phyloP scores from a whole-genome alignment of 1,140 invertebrate species.

The Drosophila teissieri region DNA sequence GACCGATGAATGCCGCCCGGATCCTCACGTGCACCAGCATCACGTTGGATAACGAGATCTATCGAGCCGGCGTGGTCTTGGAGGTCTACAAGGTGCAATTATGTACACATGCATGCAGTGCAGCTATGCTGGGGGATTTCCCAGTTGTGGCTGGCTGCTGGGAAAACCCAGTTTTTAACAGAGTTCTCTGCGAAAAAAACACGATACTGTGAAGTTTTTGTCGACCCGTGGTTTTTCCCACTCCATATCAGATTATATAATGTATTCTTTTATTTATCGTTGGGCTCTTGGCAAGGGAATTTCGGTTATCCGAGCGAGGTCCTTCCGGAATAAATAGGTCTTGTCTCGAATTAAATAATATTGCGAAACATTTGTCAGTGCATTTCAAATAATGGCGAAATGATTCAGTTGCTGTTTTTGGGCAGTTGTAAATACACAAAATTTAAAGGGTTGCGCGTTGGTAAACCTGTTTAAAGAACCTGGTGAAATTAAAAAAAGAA shows the following conservation, averaged over 20 bases:
- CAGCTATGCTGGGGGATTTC: conserved; percentile 35
- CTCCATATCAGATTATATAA: neutral
- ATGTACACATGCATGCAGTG: conserved; percentile 2
- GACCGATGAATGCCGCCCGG: neutral
- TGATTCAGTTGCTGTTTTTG: neutral
- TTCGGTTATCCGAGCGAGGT: neutral
- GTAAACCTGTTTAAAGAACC: conserved; percentile 12
- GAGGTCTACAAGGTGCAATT: conserved; percentile 1
- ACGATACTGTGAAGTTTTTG: conserved; percentile 1
- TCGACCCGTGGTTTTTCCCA: conserved; percentile 6
- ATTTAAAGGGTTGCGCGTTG: conserved; percentile 1
- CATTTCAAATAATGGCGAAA: conserved; percentile 29
- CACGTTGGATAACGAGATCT: conserved; percentile 4
- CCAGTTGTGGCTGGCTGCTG: conserved; percentile 8
- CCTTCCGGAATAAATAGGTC: neutral
- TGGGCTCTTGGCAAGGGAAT: neutral
- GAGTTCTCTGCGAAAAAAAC: conserved; percentile 30
- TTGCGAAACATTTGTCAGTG: conserved; percentile 14
- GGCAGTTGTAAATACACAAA: neutral
- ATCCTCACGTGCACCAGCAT: conserved; percentile 34
- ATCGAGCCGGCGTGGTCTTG: neutral
- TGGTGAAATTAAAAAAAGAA: conserved; percentile 4
- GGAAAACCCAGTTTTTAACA: conserved; percentile 11
- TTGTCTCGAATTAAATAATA: neutral
- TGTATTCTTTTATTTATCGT: neutral